Base-by-base conservation (phyloP, 92 coral and sea anemone species). In the Micromussa lordhowensis region DNA sequence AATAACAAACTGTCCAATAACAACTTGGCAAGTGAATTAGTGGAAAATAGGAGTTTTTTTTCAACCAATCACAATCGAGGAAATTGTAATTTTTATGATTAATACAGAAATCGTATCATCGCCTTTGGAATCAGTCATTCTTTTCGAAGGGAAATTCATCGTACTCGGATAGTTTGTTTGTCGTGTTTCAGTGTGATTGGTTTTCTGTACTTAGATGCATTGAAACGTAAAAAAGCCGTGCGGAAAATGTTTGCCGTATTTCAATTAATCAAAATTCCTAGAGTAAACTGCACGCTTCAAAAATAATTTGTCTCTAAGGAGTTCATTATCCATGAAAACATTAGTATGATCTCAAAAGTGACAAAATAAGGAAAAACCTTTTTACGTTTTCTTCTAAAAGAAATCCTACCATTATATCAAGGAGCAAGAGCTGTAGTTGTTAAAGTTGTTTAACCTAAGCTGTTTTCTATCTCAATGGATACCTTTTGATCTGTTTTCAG, bases 401-500 rank as follows among this genome's bases (percentile, higher is more conserved):
- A 61, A 61, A 61, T 61, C 68, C 29, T 24, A 24, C 24, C 29
- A 61, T 61, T 24, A 9, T 24, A 59, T 61, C 26, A 7, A 5
- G 28, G 8, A 22, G 68, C 29, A 24, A 24, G 68, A 34, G 21
- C 77, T 14, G 38, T 34, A 31, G 48, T 15, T 71, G 17, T 0
- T 32, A 0, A 21, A 32, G 9, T 71, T 30, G n/a, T 31, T 18
- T 44, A 0, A 36, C 10, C 68, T 18, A 7, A 18, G 29, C 68
- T 61, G 68, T 22, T 61, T 22, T 18, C 11, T 61, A 61, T 22
- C 68, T 24, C 6, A 24, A 14, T 14, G 10, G 24, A 18, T 71
- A 18, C 48, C n/a, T n/a, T 71, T 30, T 31, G n/a, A 71, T 15
- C 16, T 12, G 14, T 3, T 30, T 84, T 31, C 82, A 97, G 99